A percentile compares a stretch with the other conserved stretches of the same genome.
Evolutionary conservation across 2,113 vertebrate genomes (phyloP).

Genomic region (Perca flavescens): DNA sequence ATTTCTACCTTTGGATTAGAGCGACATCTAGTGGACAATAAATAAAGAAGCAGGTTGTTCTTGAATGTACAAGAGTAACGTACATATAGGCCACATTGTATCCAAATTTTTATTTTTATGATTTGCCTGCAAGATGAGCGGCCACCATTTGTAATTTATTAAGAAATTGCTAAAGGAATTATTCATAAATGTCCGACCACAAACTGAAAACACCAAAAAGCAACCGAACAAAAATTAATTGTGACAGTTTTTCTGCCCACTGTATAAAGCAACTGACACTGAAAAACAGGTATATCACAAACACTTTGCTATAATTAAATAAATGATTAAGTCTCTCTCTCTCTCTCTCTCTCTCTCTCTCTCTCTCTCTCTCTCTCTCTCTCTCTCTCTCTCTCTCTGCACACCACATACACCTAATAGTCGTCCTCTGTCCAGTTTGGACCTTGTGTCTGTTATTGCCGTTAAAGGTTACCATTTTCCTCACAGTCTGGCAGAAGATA

Average conservation of each 20-base stretch:
- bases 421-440: not conserved
- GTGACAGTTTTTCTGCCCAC: too few relatives aligned
- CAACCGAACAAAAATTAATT: too few relatives aligned
- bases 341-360: conserved; percentile 1
- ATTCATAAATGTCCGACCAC: too few relatives aligned
- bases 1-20: conserved; percentile 32
- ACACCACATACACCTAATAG: not conserved
- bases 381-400: too few relatives aligned
- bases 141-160: not conserved
- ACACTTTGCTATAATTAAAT: not conserved
- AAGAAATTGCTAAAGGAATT: not conserved
- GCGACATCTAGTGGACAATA: conserved; percentile 66
- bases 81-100: not conserved
- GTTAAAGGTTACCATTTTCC: conserved; percentile 49
- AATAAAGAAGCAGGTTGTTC: not conserved
- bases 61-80: not conserved
- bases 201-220: too few relatives aligned
- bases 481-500: conserved; percentile 47
- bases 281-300: not conserved
- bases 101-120: not conserved
- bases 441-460: conserved; percentile 13
- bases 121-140: not conserved
- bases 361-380: too few relatives aligned
- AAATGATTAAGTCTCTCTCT: not conserved
- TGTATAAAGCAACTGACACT: too few relatives aligned